Conservation (phyloP, 1,140 invertebrate species). For the Centruroides sculpturatus region DNA sequence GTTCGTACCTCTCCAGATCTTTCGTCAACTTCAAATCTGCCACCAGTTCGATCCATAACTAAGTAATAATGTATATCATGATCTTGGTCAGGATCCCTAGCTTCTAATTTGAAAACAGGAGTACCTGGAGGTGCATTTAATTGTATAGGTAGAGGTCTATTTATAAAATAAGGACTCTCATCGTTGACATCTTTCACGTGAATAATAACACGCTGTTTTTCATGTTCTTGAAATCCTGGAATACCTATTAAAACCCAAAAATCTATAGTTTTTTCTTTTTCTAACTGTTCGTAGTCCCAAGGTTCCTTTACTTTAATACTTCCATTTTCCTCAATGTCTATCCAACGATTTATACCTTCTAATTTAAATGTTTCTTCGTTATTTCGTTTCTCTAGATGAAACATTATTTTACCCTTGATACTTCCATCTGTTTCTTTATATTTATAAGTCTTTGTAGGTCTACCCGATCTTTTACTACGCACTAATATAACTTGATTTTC, state of each 20-base stretch:
- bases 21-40: conserved; percentile 77
- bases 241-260: conserved; percentile 58
- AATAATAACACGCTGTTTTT: no score
- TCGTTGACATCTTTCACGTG: no score
- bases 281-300: conserved; percentile 90
- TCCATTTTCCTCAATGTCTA: conserved; percentile 77
- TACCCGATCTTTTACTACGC: conserved; percentile 44
- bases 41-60: conserved; percentile 37
- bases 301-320: conserved; percentile 85
- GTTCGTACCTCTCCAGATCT: conserved; percentile 84
- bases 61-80: no score
- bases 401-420: conserved; percentile 69
- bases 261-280: conserved; percentile 89
- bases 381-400: conserved; percentile 78
- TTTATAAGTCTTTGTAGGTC: conserved; percentile 80
- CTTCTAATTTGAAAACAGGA: no score
- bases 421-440: conserved; percentile 82
- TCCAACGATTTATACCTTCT: conserved; percentile 66
- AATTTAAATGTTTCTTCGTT: conserved; percentile 86
- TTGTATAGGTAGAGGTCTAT: no score
- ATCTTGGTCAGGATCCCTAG: no score
- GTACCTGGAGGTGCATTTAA: no score
- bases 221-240: conserved; percentile 3
- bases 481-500: not conserved
- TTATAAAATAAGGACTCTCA: no score